Conservation (phyloP, 2,797 vertebrate species). For the Crocodylus rhombifer region DNA sequence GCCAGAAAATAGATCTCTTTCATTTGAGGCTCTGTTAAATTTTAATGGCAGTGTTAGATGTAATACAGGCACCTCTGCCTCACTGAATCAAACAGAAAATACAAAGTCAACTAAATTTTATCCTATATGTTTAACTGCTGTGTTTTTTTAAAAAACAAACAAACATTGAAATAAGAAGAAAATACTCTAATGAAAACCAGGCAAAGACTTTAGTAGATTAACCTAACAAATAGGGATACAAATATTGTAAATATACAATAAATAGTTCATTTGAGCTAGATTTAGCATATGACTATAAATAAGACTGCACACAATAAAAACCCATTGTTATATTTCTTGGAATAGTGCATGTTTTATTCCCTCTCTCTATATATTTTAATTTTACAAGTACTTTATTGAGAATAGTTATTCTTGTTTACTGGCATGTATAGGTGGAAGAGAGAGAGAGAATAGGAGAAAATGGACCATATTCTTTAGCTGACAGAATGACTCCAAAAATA, state of each 20-base stretch:
- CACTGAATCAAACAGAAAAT: constrained; percentile 37
- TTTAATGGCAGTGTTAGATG: constrained; percentile 51
- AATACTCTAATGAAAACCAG: neutral
- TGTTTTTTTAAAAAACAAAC: neutral
- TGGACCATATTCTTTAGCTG: neutral
- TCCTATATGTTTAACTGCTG: neutral
- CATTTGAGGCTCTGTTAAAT: constrained; percentile 59
- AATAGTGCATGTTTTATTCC: neutral
- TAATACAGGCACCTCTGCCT: neutral
- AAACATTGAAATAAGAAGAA: neutral
- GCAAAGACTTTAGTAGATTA: neutral
- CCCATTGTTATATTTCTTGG: neutral
- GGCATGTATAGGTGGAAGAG: neutral
- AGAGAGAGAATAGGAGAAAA: neutral
- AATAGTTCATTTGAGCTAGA: neutral
- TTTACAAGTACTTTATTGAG: neutral
- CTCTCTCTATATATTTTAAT: neutral
- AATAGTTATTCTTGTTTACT: neutral
- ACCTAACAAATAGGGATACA: neutral
- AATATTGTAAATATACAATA: neutral
- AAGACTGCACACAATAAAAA: neutral
- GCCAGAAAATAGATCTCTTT: constrained; percentile 26
- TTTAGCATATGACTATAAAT: neutral
- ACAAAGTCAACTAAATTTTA: neutral
- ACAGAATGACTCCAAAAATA: constrained; percentile 1